A percentile compares a stretch with the other conserved stretches of the same genome.
These are phyloP conservation scores for Hoplias malabaricus DNA, from an alignment of 2,113 vertebrate genomes.

Conservation along the genomic window DNA sequence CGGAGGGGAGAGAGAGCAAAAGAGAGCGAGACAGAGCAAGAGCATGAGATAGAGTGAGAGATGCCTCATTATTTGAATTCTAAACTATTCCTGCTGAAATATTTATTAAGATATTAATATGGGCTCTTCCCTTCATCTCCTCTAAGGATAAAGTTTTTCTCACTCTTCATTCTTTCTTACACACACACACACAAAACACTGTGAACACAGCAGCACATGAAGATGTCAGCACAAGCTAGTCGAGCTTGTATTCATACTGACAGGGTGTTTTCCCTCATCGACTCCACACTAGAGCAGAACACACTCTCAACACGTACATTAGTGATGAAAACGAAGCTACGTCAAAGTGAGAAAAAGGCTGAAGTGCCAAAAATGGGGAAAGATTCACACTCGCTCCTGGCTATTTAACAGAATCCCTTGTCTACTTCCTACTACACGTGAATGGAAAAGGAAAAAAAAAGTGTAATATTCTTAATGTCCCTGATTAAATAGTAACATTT, in stretches of 20 bases:
- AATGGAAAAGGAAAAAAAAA: conserved; percentile 7
- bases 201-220: conserved; percentile 3
- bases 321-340: conserved; percentile 49
- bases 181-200: background rate
- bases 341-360: conserved; percentile 45
- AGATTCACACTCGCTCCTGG: conserved; percentile 47
- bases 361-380: conserved; percentile 22
- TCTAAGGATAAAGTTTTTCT: conserved; percentile 50
- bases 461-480: no score
- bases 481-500: no score
- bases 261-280: conserved; percentile 29
- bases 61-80: conserved; percentile 68
- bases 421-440: conserved; percentile 2
- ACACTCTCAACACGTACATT: conserved; percentile 1
- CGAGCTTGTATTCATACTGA: background rate
- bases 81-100: conserved; percentile 71
- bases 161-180: background rate
- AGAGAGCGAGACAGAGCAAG: conserved; percentile 61
- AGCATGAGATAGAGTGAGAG: conserved; percentile 63
- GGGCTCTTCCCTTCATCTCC: conserved; percentile 59
- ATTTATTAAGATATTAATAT: conserved; percentile 80
- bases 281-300: background rate
- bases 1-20: conserved; percentile 55
- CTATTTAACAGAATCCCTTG: conserved; percentile 42
- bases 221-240: conserved; percentile 30